A percentile compares a stretch with the other conserved stretches of the same genome.
Evolutionary conservation across 2,888 invertebrate species (phyloP).

Genomic region (Caenorhabditis imperialis): DNA sequence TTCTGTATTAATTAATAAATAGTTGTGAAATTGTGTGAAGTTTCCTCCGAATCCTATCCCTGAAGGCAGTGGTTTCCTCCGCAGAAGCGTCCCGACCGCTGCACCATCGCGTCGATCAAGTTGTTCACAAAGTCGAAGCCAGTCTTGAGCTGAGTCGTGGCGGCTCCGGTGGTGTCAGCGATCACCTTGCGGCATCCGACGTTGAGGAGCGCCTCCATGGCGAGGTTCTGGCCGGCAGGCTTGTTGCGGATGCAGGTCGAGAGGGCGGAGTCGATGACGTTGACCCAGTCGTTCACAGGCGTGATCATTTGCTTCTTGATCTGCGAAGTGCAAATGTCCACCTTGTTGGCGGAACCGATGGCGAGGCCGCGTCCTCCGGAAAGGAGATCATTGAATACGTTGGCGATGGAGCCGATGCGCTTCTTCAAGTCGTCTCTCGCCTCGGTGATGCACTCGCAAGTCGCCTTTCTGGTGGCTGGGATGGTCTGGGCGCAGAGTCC

Average conservation of each 20-base stretch:
- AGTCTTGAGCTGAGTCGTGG: conserved; percentile 75
- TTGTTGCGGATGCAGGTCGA: conserved; percentile 75
- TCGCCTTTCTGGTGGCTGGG: conserved; percentile 65
- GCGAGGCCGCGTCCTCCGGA: conserved; percentile 70
- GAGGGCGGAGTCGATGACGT: conserved; percentile 75
- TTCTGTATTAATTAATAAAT: conserved; percentile 36
- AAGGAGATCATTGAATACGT: conserved; percentile 70
- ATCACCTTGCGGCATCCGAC: conserved; percentile 78
- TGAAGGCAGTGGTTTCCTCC: conserved; percentile 72
- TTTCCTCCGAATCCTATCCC: conserved; percentile 31
- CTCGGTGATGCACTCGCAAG: conserved; percentile 77
- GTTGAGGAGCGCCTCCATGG: conserved; percentile 77
- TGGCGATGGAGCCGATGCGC: conserved; percentile 75
- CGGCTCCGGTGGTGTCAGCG: conserved; percentile 75
- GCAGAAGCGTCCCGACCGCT: conserved; percentile 75
- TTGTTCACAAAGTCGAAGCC: conserved; percentile 79
- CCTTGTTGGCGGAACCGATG: conserved; percentile 73
- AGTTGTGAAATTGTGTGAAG: background rate
- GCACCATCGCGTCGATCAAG: conserved; percentile 75
- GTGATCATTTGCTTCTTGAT: conserved; percentile 77
- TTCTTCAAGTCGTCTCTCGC: conserved; percentile 76
- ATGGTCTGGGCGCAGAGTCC: conserved; percentile 69
- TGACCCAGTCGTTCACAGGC: conserved; percentile 77
- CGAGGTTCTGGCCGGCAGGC: conserved; percentile 70
- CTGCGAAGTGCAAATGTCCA: conserved; percentile 75